Conservation (phyloP, 2,113 vertebrate genomes). For the Menidia beryllina region DNA sequence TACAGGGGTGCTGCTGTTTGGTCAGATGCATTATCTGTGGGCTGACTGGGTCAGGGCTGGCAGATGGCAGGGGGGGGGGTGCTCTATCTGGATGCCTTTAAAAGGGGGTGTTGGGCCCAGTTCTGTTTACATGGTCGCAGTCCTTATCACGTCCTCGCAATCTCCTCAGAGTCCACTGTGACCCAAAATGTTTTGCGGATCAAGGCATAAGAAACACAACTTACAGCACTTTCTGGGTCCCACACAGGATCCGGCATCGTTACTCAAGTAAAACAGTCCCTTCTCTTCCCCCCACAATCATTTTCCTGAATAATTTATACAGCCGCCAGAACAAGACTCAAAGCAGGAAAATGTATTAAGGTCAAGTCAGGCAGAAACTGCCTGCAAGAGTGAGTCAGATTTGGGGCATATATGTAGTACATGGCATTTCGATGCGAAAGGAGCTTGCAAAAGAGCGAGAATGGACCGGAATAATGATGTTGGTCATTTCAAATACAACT, state of each 20-base stretch:
- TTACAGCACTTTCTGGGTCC: slow-evolving; percentile 13
- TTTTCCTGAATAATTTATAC: slow-evolving; percentile 73
- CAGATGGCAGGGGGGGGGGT: slow-evolving; percentile 62
- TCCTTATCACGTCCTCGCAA: slow-evolving; percentile 37
- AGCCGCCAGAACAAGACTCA: slow-evolving; percentile 56
- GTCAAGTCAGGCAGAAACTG: slow-evolving; percentile 68
- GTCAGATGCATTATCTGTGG: slow-evolving; percentile 74
- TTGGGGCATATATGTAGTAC: slow-evolving; percentile 58
- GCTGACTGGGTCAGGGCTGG: slow-evolving; percentile 63
- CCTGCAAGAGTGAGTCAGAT: slow-evolving; percentile 50
- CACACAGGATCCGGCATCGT: slow-evolving; percentile 15
- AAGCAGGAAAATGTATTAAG: slow-evolving; percentile 73
- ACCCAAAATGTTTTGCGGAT: neutral
- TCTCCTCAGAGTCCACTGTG: slow-evolving; percentile 37
- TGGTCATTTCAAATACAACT: slow-evolving; percentile 38
- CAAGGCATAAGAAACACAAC: slow-evolving; percentile 13
- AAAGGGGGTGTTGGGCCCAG: slow-evolving; percentile 27
- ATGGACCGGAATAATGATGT: slow-evolving; percentile 54
- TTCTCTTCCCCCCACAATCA: slow-evolving; percentile 62
- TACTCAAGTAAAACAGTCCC: slow-evolving; percentile 49
- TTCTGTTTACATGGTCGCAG: slow-evolving; percentile 40
- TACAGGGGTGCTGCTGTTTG: slow-evolving; percentile 56
- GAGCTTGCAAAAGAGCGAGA: slow-evolving; percentile 10
- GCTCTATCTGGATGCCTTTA: slow-evolving; percentile 26
- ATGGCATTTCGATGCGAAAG: slow-evolving; percentile 41